A percentile compares a stretch with the other conserved stretches of the same genome.
Conservation (phyloP, 2,797 vertebrate species). For the Prionace glauca region DNA sequence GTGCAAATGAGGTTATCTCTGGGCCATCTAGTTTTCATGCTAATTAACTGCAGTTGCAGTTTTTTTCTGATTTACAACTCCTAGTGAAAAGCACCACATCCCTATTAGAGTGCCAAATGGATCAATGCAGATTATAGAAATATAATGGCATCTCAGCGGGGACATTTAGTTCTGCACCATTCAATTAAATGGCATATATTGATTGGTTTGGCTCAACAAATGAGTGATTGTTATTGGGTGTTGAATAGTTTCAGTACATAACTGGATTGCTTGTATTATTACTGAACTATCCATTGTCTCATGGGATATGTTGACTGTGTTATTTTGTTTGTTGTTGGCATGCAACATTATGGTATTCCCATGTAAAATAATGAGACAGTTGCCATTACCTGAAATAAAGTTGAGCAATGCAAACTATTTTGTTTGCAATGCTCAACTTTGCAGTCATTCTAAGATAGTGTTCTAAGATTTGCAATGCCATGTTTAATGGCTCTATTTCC, state of each 20-base stretch:
- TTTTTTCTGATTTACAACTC: constrained; percentile 35
- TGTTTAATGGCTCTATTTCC: not conserved
- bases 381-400: constrained; percentile 11
- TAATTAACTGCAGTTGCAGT: constrained; percentile 33
- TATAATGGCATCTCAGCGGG: constrained; percentile 33
- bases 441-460: constrained; percentile 8
- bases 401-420: constrained; percentile 31
- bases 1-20: constrained; percentile 38
- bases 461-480: not conserved
- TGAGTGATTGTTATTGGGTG: constrained; percentile 7
- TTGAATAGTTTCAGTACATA: constrained; percentile 35
- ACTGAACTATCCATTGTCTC: constrained; percentile 14
- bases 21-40: constrained; percentile 38
- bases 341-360: not conserved
- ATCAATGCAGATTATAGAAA: constrained; percentile 39
- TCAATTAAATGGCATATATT: constrained; percentile 37
- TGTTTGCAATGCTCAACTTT: not conserved
- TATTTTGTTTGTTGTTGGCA: not conserved
- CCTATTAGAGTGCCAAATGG: constrained; percentile 33
- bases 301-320: constrained; percentile 19
- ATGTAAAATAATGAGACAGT: constrained; percentile 33
- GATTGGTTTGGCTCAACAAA: constrained; percentile 37
- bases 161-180: constrained; percentile 1
- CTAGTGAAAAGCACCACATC: constrained; percentile 17
- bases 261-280: constrained; percentile 23